Base-by-base conservation (phyloP, 2,888 invertebrate species). In the Brassicogethes aeneus region DNA sequence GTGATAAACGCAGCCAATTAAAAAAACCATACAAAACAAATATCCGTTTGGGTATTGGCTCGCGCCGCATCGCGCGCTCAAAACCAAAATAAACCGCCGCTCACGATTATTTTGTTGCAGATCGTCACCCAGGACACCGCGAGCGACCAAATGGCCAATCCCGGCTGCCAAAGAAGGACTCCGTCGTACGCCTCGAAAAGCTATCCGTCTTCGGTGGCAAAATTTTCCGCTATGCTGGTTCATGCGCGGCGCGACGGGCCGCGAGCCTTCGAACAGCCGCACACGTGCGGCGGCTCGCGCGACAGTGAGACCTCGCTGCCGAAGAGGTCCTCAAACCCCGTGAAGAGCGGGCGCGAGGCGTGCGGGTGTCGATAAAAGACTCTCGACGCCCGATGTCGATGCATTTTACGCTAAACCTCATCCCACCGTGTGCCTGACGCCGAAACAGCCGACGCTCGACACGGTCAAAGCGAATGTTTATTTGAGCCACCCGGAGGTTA, bases 281-380 rank as follows among this genome's bases (percentile, higher is more conserved):
- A 67, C 61, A 65, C 66, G 51, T 70, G 69, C 56, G 69, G 69
- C 45, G 68, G 69, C 51, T 52, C 68, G 39, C 69, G 68, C 47
- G 55, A 59, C 51, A 53, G 62, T 54, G 60, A 54, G 15, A 41
- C 37, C 35, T 42, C 47, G 34, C 38, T 45, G 17, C 17, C 41
- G 34, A 43, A 44, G 40, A 30, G 49, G 36, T 34, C 48, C 8
- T 49, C 50, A 30, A 47, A 41, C 39, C 45, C 49, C n/a, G 34
- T 41, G 5, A 14, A 45, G 42, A 36, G 36, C 42, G 13, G 45
- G 41, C 47, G 34, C 47, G 42, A 14, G 32, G 31, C n/a, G n/a
- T n/a, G 39, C 15, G 46, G 43, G 31, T 10, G 23, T 39, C 17
- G 40, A 43, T 3, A 59, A 60, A 44, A 49, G 60, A 17, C 50